Evolutionary conservation across 2,888 invertebrate genomes (phyloP), one percentile per base, ranked within the genome.

Genomic region (Cactoblastis cactorum): DNA sequence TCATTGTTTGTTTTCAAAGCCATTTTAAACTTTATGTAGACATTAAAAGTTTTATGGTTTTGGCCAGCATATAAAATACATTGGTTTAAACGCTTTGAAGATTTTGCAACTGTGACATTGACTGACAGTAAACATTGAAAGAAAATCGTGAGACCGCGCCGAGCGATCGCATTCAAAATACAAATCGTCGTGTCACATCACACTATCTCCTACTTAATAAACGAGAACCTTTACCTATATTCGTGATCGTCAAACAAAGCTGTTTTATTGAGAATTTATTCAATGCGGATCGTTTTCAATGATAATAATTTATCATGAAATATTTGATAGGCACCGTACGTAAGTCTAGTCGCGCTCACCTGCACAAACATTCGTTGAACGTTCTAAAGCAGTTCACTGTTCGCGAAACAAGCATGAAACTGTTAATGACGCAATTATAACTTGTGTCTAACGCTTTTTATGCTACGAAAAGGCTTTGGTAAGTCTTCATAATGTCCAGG

Each of bases 401-500:
- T 71, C 65, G 71, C 70, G 60, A 74, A 79, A 77, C 67, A 69
- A 67, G 72, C 63, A 56, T 63, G 61, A 67, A 70, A 62, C 62
- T 76, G 68, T 73, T 77, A 80, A 79, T 74, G 69, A 69, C 65
- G 72, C 71, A 77, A 77, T 81, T 77, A 77, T 71, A 69, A 72
- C 64, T 68, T 65, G 62, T 69, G 63, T 71, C 72, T 74, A 74
- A 71, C 65, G 61, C 74, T 77, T 79, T 78, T 77, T 67, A 64
- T 62, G 65, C 63, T 68, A 73, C 65, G 73, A 77, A 77, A 76
- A 72, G 74, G 64, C 72, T 63, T 58, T 61, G 68, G 70, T 67
- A 73, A 70, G 70, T 73, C 71, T 76, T 78, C 73, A 74, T 83
- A 80, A 79, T 74, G 80, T 84, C 77, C 81, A 83, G 83, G 79